Conservation (phyloP, 2,113 vertebrate genomes). For the Thunnus maccoyii region DNA sequence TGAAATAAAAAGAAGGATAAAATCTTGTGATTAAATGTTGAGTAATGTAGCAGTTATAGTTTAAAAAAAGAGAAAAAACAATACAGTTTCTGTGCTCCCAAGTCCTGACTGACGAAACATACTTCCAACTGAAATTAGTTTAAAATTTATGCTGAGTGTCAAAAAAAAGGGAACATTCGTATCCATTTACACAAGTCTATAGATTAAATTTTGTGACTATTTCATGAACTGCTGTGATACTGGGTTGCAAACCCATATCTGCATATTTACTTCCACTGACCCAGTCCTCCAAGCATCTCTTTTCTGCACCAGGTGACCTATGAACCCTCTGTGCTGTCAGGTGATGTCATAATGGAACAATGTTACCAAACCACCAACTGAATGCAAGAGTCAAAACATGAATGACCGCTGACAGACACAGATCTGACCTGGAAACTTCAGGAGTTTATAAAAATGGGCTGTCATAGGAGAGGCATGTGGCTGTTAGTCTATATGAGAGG, state of each 20-base stretch:
- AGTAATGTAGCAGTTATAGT: no score
- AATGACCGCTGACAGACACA: not conserved
- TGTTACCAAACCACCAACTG: conserved; percentile 14
- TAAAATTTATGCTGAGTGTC: no score
- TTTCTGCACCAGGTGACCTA: conserved; percentile 34
- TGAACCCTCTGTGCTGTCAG: conserved; percentile 33
- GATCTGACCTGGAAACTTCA: conserved; percentile 11
- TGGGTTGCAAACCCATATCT: not conserved
- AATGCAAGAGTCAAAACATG: conserved; percentile 28
- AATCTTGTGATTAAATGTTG: no score
- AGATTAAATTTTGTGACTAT: no score
- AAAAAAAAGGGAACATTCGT: no score
- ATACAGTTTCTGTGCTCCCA: no score
- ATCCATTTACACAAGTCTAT: no score
- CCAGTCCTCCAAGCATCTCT: conserved; percentile 27
- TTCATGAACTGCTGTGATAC: no score
- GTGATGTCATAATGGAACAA: conserved; percentile 20
- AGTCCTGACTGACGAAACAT: no score
- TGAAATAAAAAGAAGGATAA: no score
- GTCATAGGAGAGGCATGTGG: not conserved
- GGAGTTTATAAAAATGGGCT: not conserved
- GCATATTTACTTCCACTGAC: conserved; percentile 12
- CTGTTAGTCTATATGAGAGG: not conserved
- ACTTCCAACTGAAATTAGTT: no score
- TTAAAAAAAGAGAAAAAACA: no score